A percentile compares a stretch with the other conserved stretches of the same genome.
These are phyloP conservation scores for Acromyrmex heyeri DNA, from an alignment of 1,140 invertebrate genomes.

Conservation along the genomic window DNA sequence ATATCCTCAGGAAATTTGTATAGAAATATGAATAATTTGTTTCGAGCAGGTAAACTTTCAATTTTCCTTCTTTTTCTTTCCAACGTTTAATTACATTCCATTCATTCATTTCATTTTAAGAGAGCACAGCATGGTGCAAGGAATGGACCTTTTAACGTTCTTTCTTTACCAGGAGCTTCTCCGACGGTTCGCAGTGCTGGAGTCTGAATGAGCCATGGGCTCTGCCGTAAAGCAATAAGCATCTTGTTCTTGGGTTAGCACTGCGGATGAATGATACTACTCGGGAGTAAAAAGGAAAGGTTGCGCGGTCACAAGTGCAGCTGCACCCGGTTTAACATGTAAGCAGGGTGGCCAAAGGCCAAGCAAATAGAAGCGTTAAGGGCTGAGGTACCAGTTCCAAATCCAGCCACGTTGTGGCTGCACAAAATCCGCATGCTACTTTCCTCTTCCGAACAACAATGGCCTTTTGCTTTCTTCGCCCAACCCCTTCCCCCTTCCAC, in stretches of 20 bases:
- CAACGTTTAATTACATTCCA: background rate
- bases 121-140: background rate
- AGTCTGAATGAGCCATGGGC: background rate
- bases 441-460: conserved; percentile 11
- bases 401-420: conserved; percentile 39
- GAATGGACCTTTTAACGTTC: background rate
- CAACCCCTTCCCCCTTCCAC: background rate
- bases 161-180: background rate
- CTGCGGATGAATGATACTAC: background rate
- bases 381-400: conserved; percentile 13
- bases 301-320: conserved; percentile 68
- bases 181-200: background rate
- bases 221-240: background rate
- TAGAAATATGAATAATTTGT: background rate
- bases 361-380: conserved; percentile 41
- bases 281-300: conserved; percentile 56
- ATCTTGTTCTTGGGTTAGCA: conserved; percentile 61
- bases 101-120: background rate
- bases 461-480: conserved; percentile 51
- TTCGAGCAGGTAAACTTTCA: background rate
- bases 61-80: background rate
- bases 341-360: conserved; percentile 23
- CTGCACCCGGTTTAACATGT: conserved; percentile 45
- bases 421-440: conserved; percentile 33
- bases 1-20: background rate